Percentiles rank a stretch among this genome's conserved stretches.
Evolutionary conservation across 2,888 invertebrate genomes (phyloP).

Genomic region (Pycnomerus fuliginosus): DNA sequence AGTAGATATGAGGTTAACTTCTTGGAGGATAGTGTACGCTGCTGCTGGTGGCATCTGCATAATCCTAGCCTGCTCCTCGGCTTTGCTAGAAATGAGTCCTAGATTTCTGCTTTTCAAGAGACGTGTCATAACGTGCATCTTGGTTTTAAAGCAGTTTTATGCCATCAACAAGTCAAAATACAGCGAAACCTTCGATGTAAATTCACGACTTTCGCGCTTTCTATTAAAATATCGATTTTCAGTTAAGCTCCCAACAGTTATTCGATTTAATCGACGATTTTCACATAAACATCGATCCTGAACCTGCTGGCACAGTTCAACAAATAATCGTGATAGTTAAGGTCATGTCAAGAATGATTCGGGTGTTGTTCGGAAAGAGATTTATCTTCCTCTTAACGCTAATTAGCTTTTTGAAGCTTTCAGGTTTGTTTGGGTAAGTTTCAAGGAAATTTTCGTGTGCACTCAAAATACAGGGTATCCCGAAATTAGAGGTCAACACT

Average conservation of each 20-base stretch:
- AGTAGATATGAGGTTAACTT: conserved; percentile 42
- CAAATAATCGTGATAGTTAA: conserved; percentile 3
- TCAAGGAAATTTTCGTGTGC: too few species aligned
- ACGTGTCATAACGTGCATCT: conserved; percentile 44
- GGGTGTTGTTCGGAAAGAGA: background rate
- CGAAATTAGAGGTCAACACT: too few species aligned
- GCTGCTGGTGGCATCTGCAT: conserved; percentile 48
- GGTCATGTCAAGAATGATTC: conserved; percentile 9
- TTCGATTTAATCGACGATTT: conserved; percentile 33
- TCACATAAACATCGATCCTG: conserved; percentile 27
- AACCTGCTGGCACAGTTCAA: conserved; percentile 22
- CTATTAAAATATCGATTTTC: conserved; percentile 12
- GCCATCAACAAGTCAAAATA: conserved; percentile 54
- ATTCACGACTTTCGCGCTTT: background rate
- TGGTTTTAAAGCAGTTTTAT: conserved; percentile 52
- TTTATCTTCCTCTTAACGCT: conserved; percentile 1
- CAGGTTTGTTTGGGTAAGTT: conserved; percentile 13
- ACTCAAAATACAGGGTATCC: too few species aligned
- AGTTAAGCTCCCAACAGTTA: conserved; percentile 34
- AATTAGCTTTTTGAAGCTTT: conserved; percentile 2
- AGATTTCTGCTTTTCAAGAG: conserved; percentile 49
- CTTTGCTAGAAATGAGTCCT: conserved; percentile 52
- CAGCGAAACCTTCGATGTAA: conserved; percentile 48
- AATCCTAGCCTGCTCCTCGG: conserved; percentile 48
- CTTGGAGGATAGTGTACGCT: conserved; percentile 53